Conservation (phyloP, 1,140 invertebrate genomes). For the Atopsyche davidsoni region DNA sequence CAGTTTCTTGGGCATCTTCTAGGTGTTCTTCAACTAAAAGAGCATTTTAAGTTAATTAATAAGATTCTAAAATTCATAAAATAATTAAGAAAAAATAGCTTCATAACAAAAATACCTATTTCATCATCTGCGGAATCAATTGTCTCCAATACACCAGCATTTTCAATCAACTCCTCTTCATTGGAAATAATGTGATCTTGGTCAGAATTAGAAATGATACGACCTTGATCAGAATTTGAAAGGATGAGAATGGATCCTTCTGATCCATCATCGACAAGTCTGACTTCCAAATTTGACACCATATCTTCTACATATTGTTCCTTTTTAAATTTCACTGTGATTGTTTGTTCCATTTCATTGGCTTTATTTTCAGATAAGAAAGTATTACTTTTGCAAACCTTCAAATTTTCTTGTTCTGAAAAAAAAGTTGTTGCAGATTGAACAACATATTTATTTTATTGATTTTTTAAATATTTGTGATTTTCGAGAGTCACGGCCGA, state of each 20-base stretch:
- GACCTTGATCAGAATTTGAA: background rate
- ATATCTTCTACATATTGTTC: too few relatives aligned
- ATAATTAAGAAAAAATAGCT: too few relatives aligned
- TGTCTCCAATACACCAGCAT: background rate
- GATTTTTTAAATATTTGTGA: too few relatives aligned
- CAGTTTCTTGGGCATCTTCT: background rate
- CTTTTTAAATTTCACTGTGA: too few relatives aligned
- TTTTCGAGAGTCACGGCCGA: too few relatives aligned
- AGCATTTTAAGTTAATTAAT: background rate
- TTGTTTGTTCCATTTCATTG: too few relatives aligned
- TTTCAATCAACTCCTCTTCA: background rate
- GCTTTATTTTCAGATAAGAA: too few relatives aligned
- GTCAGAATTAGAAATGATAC: conserved; percentile 2
- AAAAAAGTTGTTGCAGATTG: too few relatives aligned
- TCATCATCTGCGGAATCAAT: conserved; percentile 4
- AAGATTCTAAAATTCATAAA: background rate
- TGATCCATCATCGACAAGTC: conserved; percentile 5
- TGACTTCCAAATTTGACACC: conserved; percentile 15
- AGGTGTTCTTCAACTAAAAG: conserved; percentile 1
- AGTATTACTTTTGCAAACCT: too few relatives aligned
- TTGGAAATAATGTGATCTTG: background rate
- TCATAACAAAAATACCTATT: background rate
- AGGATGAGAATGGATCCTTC: conserved; percentile 14
- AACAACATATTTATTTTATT: too few relatives aligned
- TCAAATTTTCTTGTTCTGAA: too few relatives aligned